Evolutionary conservation across 2,888 invertebrate genomes (phyloP).

Genomic region (Limulus polyphemus): DNA sequence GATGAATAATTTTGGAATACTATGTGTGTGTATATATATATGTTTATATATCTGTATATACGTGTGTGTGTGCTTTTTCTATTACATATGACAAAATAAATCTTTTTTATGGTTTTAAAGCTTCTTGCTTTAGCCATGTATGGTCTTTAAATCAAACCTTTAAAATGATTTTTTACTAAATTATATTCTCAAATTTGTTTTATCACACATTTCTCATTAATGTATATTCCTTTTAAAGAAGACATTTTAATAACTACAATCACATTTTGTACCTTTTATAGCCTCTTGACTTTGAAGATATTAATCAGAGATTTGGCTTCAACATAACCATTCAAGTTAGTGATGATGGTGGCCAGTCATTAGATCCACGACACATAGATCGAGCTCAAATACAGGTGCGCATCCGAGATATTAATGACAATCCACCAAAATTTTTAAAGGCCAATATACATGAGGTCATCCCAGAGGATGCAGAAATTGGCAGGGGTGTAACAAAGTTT

Average conservation of each 20-base stretch:
- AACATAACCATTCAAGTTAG: slow-evolving; percentile 61
- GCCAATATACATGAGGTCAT: slow-evolving; percentile 89
- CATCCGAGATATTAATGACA: slow-evolving; percentile 83
- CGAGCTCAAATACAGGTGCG: slow-evolving; percentile 90
- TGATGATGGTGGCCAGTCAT: slow-evolving; percentile 30
- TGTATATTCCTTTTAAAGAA: not conserved
- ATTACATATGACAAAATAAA: no score
- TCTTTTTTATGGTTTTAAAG: no score
- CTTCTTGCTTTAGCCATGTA: no score
- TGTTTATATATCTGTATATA: no score
- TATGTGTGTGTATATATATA: no score
- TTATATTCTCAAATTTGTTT: no score
- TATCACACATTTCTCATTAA: no score
- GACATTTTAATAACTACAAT: not conserved
- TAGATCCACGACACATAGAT: slow-evolving; percentile 90
- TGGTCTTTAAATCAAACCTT: not conserved
- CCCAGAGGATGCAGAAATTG: slow-evolving; percentile 81
- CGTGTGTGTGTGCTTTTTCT: no score
- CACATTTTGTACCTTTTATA: slow-evolving; percentile 33
- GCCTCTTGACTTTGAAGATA: slow-evolving; percentile 87
- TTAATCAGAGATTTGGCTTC: slow-evolving; percentile 87
- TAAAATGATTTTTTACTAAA: slow-evolving; percentile 1
- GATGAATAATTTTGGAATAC: no score
- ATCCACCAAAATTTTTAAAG: slow-evolving; percentile 73
- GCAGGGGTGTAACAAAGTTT: slow-evolving; percentile 81